Evolutionary conservation across 2,888 invertebrate genomes (phyloP), one percentile per base, ranked within the genome.

Genomic region (Drosophila limbata): DNA sequence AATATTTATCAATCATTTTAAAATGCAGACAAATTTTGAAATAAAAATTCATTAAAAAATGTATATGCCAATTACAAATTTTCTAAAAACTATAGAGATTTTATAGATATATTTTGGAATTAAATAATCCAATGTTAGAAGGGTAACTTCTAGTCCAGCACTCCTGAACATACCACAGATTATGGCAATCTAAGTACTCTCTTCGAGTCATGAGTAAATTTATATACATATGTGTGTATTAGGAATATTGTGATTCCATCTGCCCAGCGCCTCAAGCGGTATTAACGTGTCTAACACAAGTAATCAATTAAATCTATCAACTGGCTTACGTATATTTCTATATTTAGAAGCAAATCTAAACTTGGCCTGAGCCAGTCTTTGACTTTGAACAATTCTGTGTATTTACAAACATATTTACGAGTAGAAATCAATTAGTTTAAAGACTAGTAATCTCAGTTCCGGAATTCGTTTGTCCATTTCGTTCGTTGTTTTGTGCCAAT

Each of bases 371-470:
- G 21, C 9, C 33, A 17, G 13, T 1, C 4, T 13, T 17, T 25
- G 13, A 28, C 11, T 39, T 60, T 40, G 15, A 50, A 19, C 42
- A 15, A 9, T n/a, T 11, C 8, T 51, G 13, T 51, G 19, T 40
- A 47, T 40, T 10, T 62, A 45, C 48, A 31, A 13, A 44, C 10
- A 57, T 47, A 51, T 66, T 19, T 42, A 25, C 25, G 25, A 25
- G 25, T 25, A 37, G 11, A 13, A 51, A 28, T 11, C n/a, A 28
- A 48, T 39, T 37, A 33, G 21, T 13, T 69, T 77, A 90, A 28
- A 90, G 83, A 85, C 89, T 90, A 75, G 90, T 90, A 48, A 90
- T 81, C 69, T 90, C 90, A 35, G 77, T 79, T 68, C 81, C 90
- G 19, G 81, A 71, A 60, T 69, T 71, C 3, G 69, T 57, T 13